Percentiles rank a stretch among this genome's conserved stretches.
phyloP scores from a whole-genome alignment of 2,888 invertebrate genomes.

The Drosophila sordidapex region DNA sequence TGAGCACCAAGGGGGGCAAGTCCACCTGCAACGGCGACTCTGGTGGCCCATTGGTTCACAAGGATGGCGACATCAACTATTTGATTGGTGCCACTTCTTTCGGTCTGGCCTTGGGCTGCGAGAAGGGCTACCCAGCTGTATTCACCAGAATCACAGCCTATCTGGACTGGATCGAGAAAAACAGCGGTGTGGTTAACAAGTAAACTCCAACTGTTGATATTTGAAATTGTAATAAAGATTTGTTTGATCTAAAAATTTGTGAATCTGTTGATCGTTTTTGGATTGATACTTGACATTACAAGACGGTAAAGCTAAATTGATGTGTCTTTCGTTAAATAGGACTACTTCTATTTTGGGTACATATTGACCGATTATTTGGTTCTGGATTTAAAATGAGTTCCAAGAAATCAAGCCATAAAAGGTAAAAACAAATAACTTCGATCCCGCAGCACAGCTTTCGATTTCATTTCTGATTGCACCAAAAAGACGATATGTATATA shows the following conservation, averaged over 20 bases:
- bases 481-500: background rate
- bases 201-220: slow-evolving; percentile 43
- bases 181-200: slow-evolving; percentile 67
- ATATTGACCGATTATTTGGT: background rate
- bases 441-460: background rate
- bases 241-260: background rate
- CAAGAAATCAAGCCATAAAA: background rate
- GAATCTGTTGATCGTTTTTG: background rate
- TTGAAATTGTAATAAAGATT: background rate
- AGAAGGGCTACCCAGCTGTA: slow-evolving; percentile 71
- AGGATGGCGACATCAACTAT: slow-evolving; percentile 71
- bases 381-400: background rate
- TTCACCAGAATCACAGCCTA: slow-evolving; percentile 81
- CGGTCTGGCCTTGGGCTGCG: slow-evolving; percentile 69
- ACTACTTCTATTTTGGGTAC: background rate
- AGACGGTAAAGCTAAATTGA: background rate
- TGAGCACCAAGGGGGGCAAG: slow-evolving; percentile 79
- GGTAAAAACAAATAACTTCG: background rate
- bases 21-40: slow-evolving; percentile 83
- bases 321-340: background rate
- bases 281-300: background rate
- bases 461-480: background rate
- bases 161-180: slow-evolving; percentile 81
- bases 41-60: slow-evolving; percentile 79
- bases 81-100: slow-evolving; percentile 77